Evolutionary conservation across 30 jellyfish, hydroid and myxozoan genomes (phyloP).

Genomic region (Haliclystus octoradiatus): DNA sequence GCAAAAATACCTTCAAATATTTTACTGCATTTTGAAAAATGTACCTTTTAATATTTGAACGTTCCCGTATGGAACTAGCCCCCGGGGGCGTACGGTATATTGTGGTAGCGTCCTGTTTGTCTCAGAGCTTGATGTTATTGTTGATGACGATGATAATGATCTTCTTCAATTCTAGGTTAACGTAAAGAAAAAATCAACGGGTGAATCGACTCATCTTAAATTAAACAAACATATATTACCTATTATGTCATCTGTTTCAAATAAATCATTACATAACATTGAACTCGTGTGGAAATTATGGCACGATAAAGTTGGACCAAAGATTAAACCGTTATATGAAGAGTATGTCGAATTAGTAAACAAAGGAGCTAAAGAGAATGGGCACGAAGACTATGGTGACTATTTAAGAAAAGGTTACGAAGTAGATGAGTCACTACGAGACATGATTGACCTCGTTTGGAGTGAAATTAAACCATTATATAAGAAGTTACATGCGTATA

Average conservation of each 20-base stretch:
- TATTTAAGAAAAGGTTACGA: conserved; percentile 59
- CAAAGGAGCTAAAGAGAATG: conserved; percentile 81
- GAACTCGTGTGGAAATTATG: conserved; percentile 79
- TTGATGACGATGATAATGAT: no score
- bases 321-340: conserved; percentile 38
- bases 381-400: conserved; percentile 77
- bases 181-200: conserved; percentile 36
- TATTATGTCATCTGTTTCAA: conserved; percentile 37
- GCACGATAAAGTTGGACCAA: conserved; percentile 71
- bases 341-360: conserved; percentile 52
- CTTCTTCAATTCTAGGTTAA: neutral
- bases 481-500: conserved; percentile 70
- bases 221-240: conserved; percentile 57
- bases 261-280: conserved; percentile 17
- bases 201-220: conserved; percentile 29
- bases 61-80: no score
- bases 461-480: conserved; percentile 42
- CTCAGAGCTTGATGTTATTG: no score
- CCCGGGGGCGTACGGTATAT: no score
- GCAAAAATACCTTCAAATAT: no score
- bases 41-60: no score
- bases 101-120: no score
- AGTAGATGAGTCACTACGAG: conserved; percentile 39
- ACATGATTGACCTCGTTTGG: conserved; percentile 22
- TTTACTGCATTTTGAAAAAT: no score